Conservation (phyloP, 2,113 vertebrate species). For the Suncus etruscus region DNA sequence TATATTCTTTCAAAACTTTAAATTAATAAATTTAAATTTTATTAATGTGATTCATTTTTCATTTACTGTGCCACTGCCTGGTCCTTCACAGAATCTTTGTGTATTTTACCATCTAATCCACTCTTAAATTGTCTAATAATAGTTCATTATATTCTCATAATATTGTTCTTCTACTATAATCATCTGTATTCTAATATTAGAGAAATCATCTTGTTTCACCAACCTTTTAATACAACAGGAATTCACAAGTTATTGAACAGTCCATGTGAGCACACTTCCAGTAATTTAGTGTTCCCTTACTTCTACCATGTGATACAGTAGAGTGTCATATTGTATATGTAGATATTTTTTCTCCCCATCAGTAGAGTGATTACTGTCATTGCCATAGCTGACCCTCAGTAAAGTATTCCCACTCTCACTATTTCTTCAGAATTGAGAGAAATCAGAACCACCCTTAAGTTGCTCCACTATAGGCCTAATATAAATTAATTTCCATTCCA, state of each 20-base stretch:
- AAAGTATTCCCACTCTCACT: background rate
- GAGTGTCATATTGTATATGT: too few relatives aligned
- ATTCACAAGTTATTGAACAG: background rate
- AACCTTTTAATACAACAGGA: background rate
- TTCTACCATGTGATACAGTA: background rate
- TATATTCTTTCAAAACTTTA: background rate
- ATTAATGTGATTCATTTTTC: background rate
- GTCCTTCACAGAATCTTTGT: background rate
- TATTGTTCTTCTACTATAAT: background rate
- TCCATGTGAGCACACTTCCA: background rate
- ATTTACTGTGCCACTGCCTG: background rate
- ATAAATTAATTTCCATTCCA: background rate
- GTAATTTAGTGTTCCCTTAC: background rate
- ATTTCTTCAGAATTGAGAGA: background rate
- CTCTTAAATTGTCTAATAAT: background rate
- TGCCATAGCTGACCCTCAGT: background rate
- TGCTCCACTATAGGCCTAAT: background rate
- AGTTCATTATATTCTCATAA: background rate
- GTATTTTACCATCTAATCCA: background rate
- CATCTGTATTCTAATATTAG: background rate
- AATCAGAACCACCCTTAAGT: background rate
- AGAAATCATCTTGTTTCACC: background rate
- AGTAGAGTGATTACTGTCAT: background rate
- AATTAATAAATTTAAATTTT: conserved; percentile 3
- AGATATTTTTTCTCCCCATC: background rate